Percentiles rank a stretch among this genome's conserved stretches.
Conservation (phyloP, 2,888 invertebrate species). For the Drosophila emarginata region DNA sequence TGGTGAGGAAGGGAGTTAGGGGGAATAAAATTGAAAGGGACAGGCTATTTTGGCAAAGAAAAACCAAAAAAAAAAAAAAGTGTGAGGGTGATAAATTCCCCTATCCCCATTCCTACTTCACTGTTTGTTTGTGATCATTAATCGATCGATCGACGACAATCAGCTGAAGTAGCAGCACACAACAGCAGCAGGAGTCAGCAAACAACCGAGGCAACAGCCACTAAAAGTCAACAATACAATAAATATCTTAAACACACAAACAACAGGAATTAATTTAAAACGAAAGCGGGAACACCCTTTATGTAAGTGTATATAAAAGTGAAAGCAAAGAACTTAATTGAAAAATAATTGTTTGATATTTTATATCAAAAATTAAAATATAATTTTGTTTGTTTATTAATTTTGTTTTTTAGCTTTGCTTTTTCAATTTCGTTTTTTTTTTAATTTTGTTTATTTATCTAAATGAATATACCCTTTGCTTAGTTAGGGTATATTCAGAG, state of each 20-base stretch:
- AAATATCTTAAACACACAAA: constrained; percentile 59
- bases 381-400: too few relatives aligned
- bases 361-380: too few relatives aligned
- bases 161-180: constrained; percentile 62
- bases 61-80: constrained; percentile 36
- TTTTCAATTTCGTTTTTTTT: too few relatives aligned
- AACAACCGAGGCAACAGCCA: constrained; percentile 51
- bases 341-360: not conserved
- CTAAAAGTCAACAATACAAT: constrained; percentile 75
- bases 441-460: not conserved
- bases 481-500: not conserved
- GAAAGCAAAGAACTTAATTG: too few relatives aligned
- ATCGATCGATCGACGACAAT: constrained; percentile 66
- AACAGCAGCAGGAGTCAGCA: constrained; percentile 41
- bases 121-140: constrained; percentile 46
- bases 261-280: constrained; percentile 32
- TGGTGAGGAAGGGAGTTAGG: constrained; percentile 29
- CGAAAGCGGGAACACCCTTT: constrained; percentile 10
- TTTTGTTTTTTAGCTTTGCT: too few relatives aligned
- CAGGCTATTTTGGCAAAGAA: constrained; percentile 18
- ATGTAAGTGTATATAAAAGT: not conserved
- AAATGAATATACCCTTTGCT: not conserved
- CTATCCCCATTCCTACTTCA: not conserved
- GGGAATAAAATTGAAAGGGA: constrained; percentile 34
- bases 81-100: constrained; percentile 59